phyloP scores from a whole-genome alignment of 2,113 vertebrate genomes.

The Callipepla californica region DNA sequence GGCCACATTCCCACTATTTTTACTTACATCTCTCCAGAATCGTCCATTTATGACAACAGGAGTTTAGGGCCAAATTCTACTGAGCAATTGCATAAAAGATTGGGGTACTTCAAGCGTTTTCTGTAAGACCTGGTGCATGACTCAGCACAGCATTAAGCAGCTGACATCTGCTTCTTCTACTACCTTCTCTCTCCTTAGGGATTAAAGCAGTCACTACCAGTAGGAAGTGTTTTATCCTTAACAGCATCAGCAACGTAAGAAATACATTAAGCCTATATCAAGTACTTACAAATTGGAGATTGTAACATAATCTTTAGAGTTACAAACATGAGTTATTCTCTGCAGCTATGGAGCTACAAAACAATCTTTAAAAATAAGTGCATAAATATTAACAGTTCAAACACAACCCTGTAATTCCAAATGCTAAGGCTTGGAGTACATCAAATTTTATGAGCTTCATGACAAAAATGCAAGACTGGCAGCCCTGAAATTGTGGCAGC shows the following conservation, averaged over 20 bases:
- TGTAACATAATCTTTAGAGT: not conserved
- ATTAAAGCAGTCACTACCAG: not conserved
- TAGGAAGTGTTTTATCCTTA: not conserved
- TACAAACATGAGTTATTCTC: not conserved
- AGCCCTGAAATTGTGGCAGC: not conserved
- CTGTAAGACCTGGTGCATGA: not conserved
- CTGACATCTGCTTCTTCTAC: not conserved
- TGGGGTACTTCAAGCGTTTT: not conserved
- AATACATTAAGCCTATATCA: not conserved
- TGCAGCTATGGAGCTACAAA: not conserved
- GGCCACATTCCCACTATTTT: not conserved
- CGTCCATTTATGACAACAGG: not conserved
- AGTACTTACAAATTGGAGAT: not conserved
- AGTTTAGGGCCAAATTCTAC: not conserved
- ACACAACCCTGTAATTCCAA: not conserved
- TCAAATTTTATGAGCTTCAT: not conserved
- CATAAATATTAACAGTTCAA: not conserved
- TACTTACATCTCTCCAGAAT: not conserved
- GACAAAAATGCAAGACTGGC: not conserved
- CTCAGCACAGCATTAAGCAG: not conserved
- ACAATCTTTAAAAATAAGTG: not conserved
- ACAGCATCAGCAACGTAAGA: not conserved
- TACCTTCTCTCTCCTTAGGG: not conserved
- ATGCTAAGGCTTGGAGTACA: not conserved
- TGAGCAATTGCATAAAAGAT: not conserved